These are phyloP conservation scores for Siderastrea radians DNA, from an alignment of 92 coral and sea anemone genomes.

Conservation along the genomic window DNA sequence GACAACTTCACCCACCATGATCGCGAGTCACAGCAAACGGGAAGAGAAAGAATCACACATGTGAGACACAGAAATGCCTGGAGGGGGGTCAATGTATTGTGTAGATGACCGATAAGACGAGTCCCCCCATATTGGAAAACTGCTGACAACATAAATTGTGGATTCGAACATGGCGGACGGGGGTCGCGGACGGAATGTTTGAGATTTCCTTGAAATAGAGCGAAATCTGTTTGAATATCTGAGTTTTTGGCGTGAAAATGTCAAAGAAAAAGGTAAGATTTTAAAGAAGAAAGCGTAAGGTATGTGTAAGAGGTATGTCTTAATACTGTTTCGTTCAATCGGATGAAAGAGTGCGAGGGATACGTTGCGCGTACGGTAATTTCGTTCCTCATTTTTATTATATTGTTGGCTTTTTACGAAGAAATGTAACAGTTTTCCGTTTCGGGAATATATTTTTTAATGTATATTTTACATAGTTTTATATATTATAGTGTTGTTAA, in stretches of 20 bases:
- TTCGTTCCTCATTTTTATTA: too few relatives aligned
- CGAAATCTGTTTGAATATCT: background rate
- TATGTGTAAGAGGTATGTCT: background rate
- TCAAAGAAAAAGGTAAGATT: slow-evolving; percentile 40
- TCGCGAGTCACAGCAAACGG: slow-evolving; percentile 54
- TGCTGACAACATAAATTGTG: slow-evolving; percentile 56
- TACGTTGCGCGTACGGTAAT: too few relatives aligned
- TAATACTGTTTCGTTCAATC: too few relatives aligned
- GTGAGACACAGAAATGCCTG: slow-evolving; percentile 42
- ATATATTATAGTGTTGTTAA: too few relatives aligned
- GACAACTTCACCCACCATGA: slow-evolving; percentile 58
- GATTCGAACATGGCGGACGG: slow-evolving; percentile 79
- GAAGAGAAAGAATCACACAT: slow-evolving; percentile 69
- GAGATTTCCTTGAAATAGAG: too few relatives aligned
- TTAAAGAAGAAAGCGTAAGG: background rate
- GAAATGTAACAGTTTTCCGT: too few relatives aligned
- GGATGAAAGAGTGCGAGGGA: too few relatives aligned
- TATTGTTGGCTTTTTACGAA: too few relatives aligned
- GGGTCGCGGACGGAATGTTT: slow-evolving; percentile 66
- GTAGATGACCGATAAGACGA: background rate
- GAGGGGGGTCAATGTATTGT: slow-evolving; percentile 63
- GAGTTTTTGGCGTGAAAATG: slow-evolving; percentile 6
- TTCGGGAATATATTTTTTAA: too few relatives aligned
- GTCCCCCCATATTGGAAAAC: slow-evolving; percentile 4
- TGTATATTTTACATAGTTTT: too few relatives aligned